Evolutionary conservation across 2,113 vertebrate genomes (phyloP), one percentile per base, ranked within the genome.

Genomic region (Chionis minor): DNA sequence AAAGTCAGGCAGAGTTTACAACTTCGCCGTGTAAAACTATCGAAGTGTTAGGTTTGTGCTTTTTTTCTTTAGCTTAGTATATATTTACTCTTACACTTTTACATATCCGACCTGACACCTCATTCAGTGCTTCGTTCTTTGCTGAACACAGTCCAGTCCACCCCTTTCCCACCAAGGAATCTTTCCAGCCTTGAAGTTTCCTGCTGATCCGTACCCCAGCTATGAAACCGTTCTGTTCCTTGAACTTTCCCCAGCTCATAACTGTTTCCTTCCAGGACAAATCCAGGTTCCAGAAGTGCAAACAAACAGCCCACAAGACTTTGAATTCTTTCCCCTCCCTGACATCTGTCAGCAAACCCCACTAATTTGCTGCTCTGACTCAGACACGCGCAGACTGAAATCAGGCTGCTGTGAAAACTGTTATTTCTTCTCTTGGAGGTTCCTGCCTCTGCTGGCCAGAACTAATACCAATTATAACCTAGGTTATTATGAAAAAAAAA

Each of bases 191-290:
- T 95, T 71, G 33, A 90, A 3, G 73, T 63, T 91, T 86, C 77
- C 65, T 89, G n/a, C 80, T 87, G 49, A 79, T 94, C 62, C 32
- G 28, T 92, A 86, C 52, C 56, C 81, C 79, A 47, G 28, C 47
- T 87, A 6, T 91, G 83, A 94, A 96, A 78, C 63, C 14, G 32
- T 91, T 93, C 55, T 92, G 52, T 92, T 86, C 56, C 69, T 87
- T 95, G 63, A 94, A 87, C 40, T 81, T 86, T 92, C 35, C 77
- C 15, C 62, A 51, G 56, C 45, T 92, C 65, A 17, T 87, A 87
- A 65, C 73, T 63, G 40, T 85, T 93, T 96, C 83, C 73, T 92
- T 95, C 79, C 77, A 86, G 80, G 32, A 78, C 78, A 93, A 90
- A 86, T 74, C 56, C 69, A 81, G 40, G 44, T 93, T 95, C 69